Evolutionary conservation across 2,888 invertebrate species (phyloP), one percentile per base, ranked within the genome.

Genomic region (Tetanocera ferruginea): DNA sequence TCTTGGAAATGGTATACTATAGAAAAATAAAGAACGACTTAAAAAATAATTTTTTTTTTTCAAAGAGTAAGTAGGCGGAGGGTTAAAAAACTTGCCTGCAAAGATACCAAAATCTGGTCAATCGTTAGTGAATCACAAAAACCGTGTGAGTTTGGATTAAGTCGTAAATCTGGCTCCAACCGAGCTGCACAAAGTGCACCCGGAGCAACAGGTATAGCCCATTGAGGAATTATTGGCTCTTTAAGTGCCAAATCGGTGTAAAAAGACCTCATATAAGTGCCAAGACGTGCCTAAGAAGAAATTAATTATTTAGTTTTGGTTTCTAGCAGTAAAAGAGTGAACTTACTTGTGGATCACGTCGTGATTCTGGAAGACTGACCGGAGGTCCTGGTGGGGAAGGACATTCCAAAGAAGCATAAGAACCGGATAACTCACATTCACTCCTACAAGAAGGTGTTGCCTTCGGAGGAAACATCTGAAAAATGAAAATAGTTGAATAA

Each of bases 131-230:
- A 84, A 81, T 89, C 88, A 82, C 84, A 85, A 81, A 84, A 84
- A 77, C 86, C 86, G 84, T 87, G 85, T 74, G 87, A 86, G 82
- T 85, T 85, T 31, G 83, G 81, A 77, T 85, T 88, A 82, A 91
- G 84, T 80, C 90, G 89, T 51, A 91, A 84, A 70, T 91, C 90
- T n/a, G 91, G 91, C 81, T 91, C 90, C 83, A 91, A 90, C 83
- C 90, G 89, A 60, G 91, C 91, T n/a, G 91, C 90, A 82, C 91
- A 91, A 66, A 91, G 87, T 34, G 90, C 89, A 75, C 91, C 91
- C 19, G 90, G 88, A 5, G 91, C 90, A 76, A 91, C 85, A 4
- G 90, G 90, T 71, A 90, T 90, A 28, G 91, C 90, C 91, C 91
- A 91, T 78, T 88, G 87, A 66, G 91, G 91, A 76, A 90, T 88